Evolutionary conservation across 2,113 vertebrate species (phyloP), one percentile per base, ranked within the genome.

Genomic region (Bungarus multicinctus): DNA sequence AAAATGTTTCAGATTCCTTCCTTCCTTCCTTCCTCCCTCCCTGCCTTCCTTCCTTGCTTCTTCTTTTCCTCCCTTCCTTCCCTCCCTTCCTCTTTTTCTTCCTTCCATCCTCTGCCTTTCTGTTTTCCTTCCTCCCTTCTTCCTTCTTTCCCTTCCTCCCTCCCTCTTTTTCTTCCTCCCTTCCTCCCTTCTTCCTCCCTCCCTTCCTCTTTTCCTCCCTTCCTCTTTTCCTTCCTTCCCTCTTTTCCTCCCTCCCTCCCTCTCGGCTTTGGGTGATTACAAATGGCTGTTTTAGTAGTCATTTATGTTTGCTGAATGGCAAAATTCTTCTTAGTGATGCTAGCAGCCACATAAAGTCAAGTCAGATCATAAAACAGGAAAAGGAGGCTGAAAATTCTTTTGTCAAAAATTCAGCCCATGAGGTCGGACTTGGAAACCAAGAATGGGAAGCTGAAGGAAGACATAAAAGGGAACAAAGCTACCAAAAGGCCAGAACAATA

Each of bases 131-230:
- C 23, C 2, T 60, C 2, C 60, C 9, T 10, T 25, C 25, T 27
- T 27, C 23, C 23, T 25, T 25, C 7, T 1, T 1, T 1, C 1
- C 47, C 6, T 47, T 1, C 1, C 0, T 47, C 7, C 47, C 47
- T 47, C 6, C 45, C 5, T 47, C 45, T 6, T 6, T 7, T 5
- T 23, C 57, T 25, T 30, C 25, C 10, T 9, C 12, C 2, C 27
- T 4, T 30, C 25, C 12, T 16, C 3, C 52, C 52, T 22, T n/a
- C 45, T 4, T 4, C 45, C n/a, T n/a, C n/a, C 22, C 55, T 57
- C 7, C 25, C 27, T n/a, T 14, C 10, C 60, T n/a, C 3, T 11
- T 27, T 23, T 6, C 22, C 22, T 58, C 2, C 27, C 30, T 69
- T 1, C 30, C 11, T 69, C 0, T 11, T 30, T 69, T 1, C 27